Percentiles rank a stretch among this genome's conserved stretches.
Conservation (phyloP, 2,113 vertebrate species). For the Syrmaticus mikado region DNA sequence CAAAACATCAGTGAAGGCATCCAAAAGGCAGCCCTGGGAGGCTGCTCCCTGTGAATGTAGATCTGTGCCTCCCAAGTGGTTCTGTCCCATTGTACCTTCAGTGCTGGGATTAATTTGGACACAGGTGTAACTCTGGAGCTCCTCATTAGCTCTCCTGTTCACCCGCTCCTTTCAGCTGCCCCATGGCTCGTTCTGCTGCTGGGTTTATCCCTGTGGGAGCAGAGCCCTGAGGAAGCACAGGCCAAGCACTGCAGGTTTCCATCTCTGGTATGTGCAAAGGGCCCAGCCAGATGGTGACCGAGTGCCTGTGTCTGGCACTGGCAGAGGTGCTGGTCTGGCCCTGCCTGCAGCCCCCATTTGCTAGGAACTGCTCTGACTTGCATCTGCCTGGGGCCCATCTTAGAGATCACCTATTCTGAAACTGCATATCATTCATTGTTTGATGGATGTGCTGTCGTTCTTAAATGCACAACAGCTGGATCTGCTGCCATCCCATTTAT, state of each 20-base stretch:
- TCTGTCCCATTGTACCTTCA: background rate
- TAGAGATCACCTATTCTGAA: background rate
- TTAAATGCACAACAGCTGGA: background rate
- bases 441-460: background rate
- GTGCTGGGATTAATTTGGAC: background rate
- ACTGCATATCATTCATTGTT: background rate
- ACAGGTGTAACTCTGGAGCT: rapidly evolving
- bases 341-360: background rate
- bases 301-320: background rate
- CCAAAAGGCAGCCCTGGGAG: background rate
- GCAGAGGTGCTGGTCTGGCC: background rate
- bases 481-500: background rate
- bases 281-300: background rate
- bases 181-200: background rate
- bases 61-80: rapidly evolving
- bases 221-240: rapidly evolving
- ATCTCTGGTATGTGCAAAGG: background rate
- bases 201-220: rapidly evolving
- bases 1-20: background rate
- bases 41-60: rapidly evolving
- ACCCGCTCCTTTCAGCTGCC: background rate
- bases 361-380: background rate
- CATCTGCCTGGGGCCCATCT: background rate
- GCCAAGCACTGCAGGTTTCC: background rate
- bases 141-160: background rate